These are phyloP conservation scores for Nansenia antarctica DNA, from an alignment of 2,113 vertebrate genomes.

Conservation along the genomic window DNA sequence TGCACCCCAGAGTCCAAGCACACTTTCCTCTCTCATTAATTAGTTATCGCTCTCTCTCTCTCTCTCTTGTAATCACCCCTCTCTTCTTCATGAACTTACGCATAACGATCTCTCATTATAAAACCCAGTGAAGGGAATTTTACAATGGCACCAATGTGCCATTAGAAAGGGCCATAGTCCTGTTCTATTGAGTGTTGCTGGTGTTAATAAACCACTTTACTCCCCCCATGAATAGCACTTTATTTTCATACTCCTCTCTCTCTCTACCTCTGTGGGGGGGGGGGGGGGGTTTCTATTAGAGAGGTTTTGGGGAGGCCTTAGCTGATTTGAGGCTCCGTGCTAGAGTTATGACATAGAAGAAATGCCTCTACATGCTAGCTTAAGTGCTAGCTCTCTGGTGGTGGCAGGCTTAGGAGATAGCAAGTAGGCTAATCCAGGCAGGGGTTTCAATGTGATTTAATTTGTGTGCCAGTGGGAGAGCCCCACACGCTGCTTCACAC, in stretches of 20 bases:
- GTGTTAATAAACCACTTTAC: constrained; percentile 44
- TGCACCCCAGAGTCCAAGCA: constrained; percentile 13
- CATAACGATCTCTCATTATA: constrained; percentile 48
- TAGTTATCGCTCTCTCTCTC: constrained; percentile 14
- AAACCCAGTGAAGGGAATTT: constrained; percentile 39
- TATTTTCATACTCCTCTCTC: constrained; percentile 41
- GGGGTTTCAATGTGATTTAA: constrained; percentile 54
- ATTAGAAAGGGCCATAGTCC: constrained; percentile 41
- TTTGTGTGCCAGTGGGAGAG: constrained; percentile 28
- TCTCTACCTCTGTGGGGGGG: no score
- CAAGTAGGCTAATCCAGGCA: constrained; percentile 56
- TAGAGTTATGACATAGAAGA: constrained; percentile 32
- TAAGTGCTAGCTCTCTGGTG: constrained; percentile 5
- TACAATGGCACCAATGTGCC: constrained; percentile 35
- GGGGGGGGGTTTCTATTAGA: background rate
- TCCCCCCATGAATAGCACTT: constrained; percentile 48
- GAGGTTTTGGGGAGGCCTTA: constrained; percentile 19
- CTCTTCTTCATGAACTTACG: constrained; percentile 36
- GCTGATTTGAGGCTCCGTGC: constrained; percentile 21
- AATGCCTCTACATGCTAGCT: constrained; percentile 43
- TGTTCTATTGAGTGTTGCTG: constrained; percentile 25
- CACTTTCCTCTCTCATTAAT: constrained; percentile 46
- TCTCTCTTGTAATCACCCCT: constrained; percentile 45
- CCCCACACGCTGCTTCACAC: constrained; percentile 33
- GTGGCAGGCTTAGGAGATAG: constrained; percentile 54